Evolutionary conservation across 2,888 invertebrate genomes (phyloP), one percentile per base, ranked within the genome.

Genomic region (Ormyrus nitidulus): DNA sequence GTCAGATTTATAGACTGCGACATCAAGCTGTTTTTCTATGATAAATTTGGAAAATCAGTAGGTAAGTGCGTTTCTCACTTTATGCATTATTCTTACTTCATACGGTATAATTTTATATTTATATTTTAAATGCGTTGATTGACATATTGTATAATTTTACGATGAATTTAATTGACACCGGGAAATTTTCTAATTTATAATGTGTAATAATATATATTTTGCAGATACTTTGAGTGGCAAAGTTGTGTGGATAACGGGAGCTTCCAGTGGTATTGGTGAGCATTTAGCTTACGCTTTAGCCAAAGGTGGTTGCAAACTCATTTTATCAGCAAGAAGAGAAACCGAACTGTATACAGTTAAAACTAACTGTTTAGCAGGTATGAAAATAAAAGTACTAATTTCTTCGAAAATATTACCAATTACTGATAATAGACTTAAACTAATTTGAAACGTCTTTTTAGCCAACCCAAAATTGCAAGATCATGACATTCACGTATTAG

Each of bases 251-350:
- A 94, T 97, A 84, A 96, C 95, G 1, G 96, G 96, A 61, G 95
- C 96, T 0, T 96, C 96, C 0, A 95, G 95, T 91, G 96, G 96
- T 11, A 96, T 97, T 82, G 96, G 96, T 3, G 95, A 95, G 90
- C 90, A 93, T 82, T 91, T 95, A 66, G 95, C 96, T 0, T 92
- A 95, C 82, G 92, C 92, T 34, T 90, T 96, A 70, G 94, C 96
- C 0, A 92, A 92, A 85, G 91, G 92, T 86, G 94, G 94, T 6
- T 94, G 94, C 2, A 94, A 93, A 87, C 87, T 96, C 61, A 93
- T 94, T 6, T 86, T 96, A 5, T 93, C 95, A 8, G 95, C 96
- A 0, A 92, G 96, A 71, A 92, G 95, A 80, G 89, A 91, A 84
- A 88, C 91, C 46, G 93, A 94, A 86, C 90, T 96, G 61, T 91